A percentile compares a stretch with the other conserved stretches of the same genome.
Conservation (phyloP, 2,113 vertebrate genomes). For the Amblyopsis rosae region DNA sequence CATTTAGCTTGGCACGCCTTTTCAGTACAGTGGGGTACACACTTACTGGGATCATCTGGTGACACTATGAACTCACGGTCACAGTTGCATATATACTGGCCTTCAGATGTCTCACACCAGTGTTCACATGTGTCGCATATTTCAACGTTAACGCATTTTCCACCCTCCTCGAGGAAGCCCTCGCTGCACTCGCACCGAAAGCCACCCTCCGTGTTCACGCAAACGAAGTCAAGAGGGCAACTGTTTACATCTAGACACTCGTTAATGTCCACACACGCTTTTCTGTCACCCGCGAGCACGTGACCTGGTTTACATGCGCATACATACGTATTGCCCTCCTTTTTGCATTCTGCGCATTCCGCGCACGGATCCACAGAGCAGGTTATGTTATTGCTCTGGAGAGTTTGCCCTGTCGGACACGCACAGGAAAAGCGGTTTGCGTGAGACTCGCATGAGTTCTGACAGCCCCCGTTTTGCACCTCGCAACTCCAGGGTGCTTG, state of each 20-base stretch:
- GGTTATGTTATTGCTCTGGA: conserved; percentile 48
- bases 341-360: conserved; percentile 4
- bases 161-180: neutral
- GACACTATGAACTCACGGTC: conserved; percentile 26
- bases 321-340: neutral
- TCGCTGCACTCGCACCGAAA: conserved; percentile 35
- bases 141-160: conserved; percentile 11
- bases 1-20: conserved; percentile 22
- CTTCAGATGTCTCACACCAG: neutral
- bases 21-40: conserved; percentile 23
- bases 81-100: conserved; percentile 32
- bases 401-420: conserved; percentile 23
- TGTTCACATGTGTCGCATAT: conserved; percentile 53
- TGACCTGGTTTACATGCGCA: conserved; percentile 4
- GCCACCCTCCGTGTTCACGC: neutral
- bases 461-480: conserved; percentile 47
- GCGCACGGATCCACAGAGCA: conserved; percentile 27
- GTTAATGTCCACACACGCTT: conserved; percentile 40
- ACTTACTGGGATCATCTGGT: conserved; percentile 19
- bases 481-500: conserved; percentile 56
- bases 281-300: neutral
- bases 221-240: conserved; percentile 33
- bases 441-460: neutral
- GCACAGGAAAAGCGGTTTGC: neutral
- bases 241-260: conserved; percentile 22